These are phyloP conservation scores for Drosophila putrida DNA, from an alignment of 2,888 invertebrate species.

Conservation along the genomic window DNA sequence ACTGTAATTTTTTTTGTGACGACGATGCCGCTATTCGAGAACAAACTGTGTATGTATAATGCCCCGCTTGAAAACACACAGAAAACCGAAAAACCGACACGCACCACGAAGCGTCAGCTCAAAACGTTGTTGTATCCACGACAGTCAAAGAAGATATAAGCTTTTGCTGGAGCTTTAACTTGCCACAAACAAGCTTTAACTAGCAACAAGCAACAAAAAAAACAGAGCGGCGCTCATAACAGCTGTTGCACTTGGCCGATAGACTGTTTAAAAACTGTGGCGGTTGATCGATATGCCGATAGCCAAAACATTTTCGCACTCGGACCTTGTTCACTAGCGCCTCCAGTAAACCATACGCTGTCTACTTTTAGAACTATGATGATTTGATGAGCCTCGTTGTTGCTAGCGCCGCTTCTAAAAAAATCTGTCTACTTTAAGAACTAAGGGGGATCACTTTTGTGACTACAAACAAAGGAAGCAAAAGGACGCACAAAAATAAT, in stretches of 20 bases:
- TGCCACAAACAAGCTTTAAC: slow-evolving; percentile 68
- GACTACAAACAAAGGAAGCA: slow-evolving; percentile 52
- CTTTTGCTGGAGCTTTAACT: slow-evolving; percentile 59
- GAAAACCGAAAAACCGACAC: slow-evolving; percentile 49
- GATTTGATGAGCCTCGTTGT: no score
- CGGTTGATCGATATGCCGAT: slow-evolving; percentile 9
- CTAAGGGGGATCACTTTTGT: no score
- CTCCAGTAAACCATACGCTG: no score
- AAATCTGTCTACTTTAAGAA: no score
- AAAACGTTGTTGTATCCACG: slow-evolving; percentile 55
- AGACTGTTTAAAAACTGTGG: slow-evolving; percentile 13
- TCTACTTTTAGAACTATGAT: no score
- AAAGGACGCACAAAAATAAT: slow-evolving; percentile 36
- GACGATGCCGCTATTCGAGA: not conserved
- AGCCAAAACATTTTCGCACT: not conserved
- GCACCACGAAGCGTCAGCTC: slow-evolving; percentile 43
- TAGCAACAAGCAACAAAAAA: slow-evolving; percentile 52
- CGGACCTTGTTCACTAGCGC: slow-evolving; percentile 2
- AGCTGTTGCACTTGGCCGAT: slow-evolving; percentile 36
- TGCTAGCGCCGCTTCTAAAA: no score
- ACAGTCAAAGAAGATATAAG: slow-evolving; percentile 53
- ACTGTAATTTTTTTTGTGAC: slow-evolving; percentile 1
- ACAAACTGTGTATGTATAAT: slow-evolving; percentile 58
- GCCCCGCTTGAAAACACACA: slow-evolving; percentile 53
- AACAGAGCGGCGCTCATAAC: slow-evolving; percentile 22